Conservation (phyloP, 1,140 invertebrate species). For the Aleiodes sp. region DNA sequence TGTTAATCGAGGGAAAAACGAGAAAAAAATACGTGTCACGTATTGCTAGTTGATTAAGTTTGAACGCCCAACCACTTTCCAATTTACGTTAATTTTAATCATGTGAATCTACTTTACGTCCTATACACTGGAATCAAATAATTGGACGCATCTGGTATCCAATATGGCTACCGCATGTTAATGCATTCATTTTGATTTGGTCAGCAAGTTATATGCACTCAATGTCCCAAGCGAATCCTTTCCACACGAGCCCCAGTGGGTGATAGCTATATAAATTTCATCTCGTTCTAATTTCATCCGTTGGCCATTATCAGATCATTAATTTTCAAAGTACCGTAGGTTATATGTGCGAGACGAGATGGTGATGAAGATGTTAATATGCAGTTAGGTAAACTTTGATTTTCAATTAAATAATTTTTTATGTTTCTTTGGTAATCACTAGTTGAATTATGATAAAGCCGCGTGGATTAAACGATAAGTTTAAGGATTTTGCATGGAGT, state of each 20-base stretch:
- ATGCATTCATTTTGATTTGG: slow-evolving; percentile 31
- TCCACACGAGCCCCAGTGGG: neutral
- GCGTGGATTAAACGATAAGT: too few relatives aligned
- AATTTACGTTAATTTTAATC: neutral
- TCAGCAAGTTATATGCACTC: neutral
- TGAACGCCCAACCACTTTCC: neutral
- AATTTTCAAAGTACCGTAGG: slow-evolving; percentile 15
- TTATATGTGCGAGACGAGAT: neutral
- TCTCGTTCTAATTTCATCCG: slow-evolving; percentile 15
- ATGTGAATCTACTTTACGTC: neutral
- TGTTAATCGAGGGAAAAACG: too few relatives aligned
- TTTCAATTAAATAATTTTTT: neutral
- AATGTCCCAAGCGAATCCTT: neutral
- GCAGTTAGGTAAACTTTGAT: neutral
- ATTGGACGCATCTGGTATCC: slow-evolving; percentile 14
- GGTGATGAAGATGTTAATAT: slow-evolving; percentile 16
- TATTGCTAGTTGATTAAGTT: neutral
- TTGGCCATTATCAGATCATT: slow-evolving; percentile 28
- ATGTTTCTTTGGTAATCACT: too few relatives aligned
- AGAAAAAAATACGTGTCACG: neutral
- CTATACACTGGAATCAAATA: slow-evolving; percentile 10
- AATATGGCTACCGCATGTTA: slow-evolving; percentile 47
- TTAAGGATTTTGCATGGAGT: too few relatives aligned
- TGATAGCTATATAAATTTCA: slow-evolving; percentile 32
- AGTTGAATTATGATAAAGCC: too few relatives aligned